Conservation (phyloP, 2,113 vertebrate genomes). For the Numida meleagris region DNA sequence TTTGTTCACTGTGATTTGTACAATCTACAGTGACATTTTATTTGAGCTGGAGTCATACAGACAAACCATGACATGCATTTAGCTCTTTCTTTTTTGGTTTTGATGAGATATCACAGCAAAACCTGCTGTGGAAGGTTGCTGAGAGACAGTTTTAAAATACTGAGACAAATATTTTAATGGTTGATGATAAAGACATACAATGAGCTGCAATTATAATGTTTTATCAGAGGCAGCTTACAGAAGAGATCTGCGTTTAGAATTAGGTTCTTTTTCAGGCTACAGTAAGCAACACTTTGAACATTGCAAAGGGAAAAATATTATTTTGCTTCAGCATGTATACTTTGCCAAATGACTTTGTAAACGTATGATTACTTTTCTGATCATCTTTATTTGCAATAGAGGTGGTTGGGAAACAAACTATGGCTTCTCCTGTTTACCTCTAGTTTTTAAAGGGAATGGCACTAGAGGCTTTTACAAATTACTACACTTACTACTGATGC, state of each 20-base stretch:
- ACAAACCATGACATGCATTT: constrained; percentile 70
- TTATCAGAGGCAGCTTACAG: constrained; percentile 20
- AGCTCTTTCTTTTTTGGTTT: constrained; percentile 47
- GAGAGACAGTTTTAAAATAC: constrained; percentile 49
- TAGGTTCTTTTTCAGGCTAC: background rate
- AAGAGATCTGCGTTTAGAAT: background rate
- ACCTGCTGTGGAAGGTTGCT: constrained; percentile 27
- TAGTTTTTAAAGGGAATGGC: background rate
- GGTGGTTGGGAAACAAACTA: background rate
- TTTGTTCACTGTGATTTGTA: constrained; percentile 79
- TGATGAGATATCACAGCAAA: constrained; percentile 40
- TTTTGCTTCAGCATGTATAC: background rate
- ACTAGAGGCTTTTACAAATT: background rate
- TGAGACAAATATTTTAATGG: constrained; percentile 13
- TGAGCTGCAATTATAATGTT: background rate
- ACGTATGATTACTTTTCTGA: background rate
- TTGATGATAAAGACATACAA: constrained; percentile 53
- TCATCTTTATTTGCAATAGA: background rate
- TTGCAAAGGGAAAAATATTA: background rate
- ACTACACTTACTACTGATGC: background rate
- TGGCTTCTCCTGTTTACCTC: background rate
- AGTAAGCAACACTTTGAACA: background rate
- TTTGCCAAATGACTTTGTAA: constrained; percentile 1
- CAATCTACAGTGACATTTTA: constrained; percentile 76
- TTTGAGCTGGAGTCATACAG: constrained; percentile 69